These are phyloP conservation scores for Tetramorium alpestre DNA, from an alignment of 1,140 invertebrate species.

Conservation along the genomic window DNA sequence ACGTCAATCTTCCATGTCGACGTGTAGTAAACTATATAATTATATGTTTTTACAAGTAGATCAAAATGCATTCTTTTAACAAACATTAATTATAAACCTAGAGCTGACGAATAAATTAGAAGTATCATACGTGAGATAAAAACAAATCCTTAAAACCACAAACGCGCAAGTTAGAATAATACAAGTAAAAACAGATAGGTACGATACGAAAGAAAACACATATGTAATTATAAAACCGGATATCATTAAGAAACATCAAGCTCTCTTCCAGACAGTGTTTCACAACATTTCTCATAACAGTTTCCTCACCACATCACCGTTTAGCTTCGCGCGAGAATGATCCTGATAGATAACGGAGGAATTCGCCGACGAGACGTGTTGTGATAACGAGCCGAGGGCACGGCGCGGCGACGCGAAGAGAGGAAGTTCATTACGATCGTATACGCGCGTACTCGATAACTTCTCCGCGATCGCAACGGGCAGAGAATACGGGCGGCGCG, in stretches of 20 bases:
- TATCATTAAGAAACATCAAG: background rate
- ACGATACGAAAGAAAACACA: background rate
- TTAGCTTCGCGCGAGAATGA: constrained; percentile 14
- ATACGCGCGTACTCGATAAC: constrained; percentile 48
- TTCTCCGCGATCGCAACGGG: constrained; percentile 20
- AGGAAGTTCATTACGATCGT: constrained; percentile 60
- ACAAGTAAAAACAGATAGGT: background rate
- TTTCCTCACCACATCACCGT: background rate
- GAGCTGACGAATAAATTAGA: background rate
- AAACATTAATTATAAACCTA: constrained; percentile 15
- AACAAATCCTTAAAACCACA: background rate
- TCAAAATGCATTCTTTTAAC: background rate
- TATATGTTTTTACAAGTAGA: background rate
- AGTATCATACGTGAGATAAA: background rate
- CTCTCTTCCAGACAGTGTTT: background rate
- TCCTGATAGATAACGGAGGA: constrained; percentile 50
- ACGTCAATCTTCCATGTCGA: background rate
- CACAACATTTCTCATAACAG: background rate
- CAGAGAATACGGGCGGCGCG: constrained; percentile 4
- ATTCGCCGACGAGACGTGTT: background rate
- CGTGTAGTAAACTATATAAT: constrained; percentile 5
- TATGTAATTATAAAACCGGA: background rate
- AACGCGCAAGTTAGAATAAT: background rate
- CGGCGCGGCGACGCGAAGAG: constrained; percentile 1
- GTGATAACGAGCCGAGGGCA: constrained; percentile 4